These are phyloP conservation scores for Euspilapteryx auroguttella DNA, from an alignment of 2,888 invertebrate species.

Conservation along the genomic window DNA sequence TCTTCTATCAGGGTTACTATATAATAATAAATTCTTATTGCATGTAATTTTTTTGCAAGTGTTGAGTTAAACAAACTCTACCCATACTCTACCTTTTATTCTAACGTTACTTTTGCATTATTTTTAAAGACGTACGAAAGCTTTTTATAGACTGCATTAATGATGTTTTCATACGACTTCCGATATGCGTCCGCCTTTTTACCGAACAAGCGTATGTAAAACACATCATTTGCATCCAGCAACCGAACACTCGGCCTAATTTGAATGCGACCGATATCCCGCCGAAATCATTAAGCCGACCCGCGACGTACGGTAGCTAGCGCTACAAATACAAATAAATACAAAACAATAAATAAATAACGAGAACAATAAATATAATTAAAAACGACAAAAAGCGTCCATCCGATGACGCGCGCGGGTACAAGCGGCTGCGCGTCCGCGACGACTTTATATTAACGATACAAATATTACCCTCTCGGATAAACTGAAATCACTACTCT, in stretches of 20 bases:
- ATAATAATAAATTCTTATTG: no score
- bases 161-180: constrained; percentile 39
- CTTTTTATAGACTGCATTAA: no score
- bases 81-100: no score
- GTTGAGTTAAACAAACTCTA: no score
- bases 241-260: constrained; percentile 37
- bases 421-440: constrained; percentile 38
- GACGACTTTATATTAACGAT: constrained; percentile 46
- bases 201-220: constrained; percentile 30
- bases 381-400: constrained; percentile 54
- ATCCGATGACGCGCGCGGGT: constrained; percentile 38
- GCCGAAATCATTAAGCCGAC: constrained; percentile 43
- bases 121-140: no score
- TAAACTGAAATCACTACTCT: constrained; percentile 16
- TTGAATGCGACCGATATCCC: constrained; percentile 47
- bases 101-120: no score
- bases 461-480: constrained; percentile 16
- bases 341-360: constrained; percentile 54
- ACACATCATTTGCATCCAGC: constrained; percentile 37
- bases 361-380: constrained; percentile 58
- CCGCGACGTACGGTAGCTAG: constrained; percentile 52
- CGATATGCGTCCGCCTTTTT: constrained; percentile 23
- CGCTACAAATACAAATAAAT: constrained; percentile 24
- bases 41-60: no score
- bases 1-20: no score